These are phyloP conservation scores for Polypedilum vanderplanki DNA, from an alignment of 1,140 invertebrate species.

Conservation along the genomic window DNA sequence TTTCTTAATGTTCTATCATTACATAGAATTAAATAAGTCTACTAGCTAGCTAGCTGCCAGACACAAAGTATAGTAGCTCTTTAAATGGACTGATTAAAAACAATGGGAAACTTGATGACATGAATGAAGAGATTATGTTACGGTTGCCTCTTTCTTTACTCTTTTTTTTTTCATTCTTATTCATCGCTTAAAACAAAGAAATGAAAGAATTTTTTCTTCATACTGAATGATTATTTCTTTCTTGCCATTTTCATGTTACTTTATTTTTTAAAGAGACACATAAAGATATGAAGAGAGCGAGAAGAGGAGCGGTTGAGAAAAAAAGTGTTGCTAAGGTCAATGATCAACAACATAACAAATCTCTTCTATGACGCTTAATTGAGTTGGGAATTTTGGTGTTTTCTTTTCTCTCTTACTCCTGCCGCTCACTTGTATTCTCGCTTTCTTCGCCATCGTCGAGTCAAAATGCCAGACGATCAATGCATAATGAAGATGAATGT, in stretches of 20 bases:
- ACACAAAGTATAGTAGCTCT: background rate
- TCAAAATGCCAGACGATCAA: background rate
- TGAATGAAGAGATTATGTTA: constrained; percentile 19
- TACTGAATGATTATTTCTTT: background rate
- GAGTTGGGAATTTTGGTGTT: background rate
- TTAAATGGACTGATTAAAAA: constrained; percentile 14
- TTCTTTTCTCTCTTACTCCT: background rate
- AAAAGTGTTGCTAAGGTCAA: constrained; percentile 17
- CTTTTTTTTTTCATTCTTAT: background rate
- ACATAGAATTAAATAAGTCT: too few species aligned
- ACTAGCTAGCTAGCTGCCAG: too few species aligned
- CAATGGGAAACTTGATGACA: constrained; percentile 11
- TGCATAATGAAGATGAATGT: constrained; percentile 12
- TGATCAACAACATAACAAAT: constrained; percentile 13
- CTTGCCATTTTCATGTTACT: background rate
- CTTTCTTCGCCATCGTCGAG: background rate
- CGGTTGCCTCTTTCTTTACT: background rate
- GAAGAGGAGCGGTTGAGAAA: background rate
- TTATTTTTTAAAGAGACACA: too few species aligned
- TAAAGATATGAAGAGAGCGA: background rate
- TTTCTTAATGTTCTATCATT: too few species aligned
- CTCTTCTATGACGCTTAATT: constrained; percentile 12
- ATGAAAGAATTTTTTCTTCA: background rate
- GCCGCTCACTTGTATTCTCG: background rate
- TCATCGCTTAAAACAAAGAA: background rate